These are phyloP conservation scores for Phocides pigmalion DNA, from an alignment of 1,140 invertebrate genomes.

Conservation along the genomic window DNA sequence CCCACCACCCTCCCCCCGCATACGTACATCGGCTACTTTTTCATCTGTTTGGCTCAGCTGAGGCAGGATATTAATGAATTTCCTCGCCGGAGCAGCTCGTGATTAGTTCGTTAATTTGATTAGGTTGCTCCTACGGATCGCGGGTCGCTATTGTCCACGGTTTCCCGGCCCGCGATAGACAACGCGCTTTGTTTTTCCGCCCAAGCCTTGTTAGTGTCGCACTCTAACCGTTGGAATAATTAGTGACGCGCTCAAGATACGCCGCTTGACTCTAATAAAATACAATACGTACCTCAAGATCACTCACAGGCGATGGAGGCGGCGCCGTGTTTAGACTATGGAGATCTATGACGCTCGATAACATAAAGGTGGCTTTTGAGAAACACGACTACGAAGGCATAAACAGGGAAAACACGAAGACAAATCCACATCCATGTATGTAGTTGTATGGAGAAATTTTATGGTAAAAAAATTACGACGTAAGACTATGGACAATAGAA, in stretches of 20 bases:
- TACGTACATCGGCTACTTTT: conserved; percentile 52
- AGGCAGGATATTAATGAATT: conserved; percentile 81
- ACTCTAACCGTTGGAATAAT: conserved; percentile 43
- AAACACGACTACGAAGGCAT: no score
- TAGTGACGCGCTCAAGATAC: conserved; percentile 47
- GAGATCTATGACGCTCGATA: conserved; percentile 2
- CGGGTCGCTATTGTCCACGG: conserved; percentile 52
- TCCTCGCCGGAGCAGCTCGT: conserved; percentile 63
- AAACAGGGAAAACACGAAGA: no score
- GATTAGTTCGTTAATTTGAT: conserved; percentile 78
- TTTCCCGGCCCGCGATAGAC: conserved; percentile 41
- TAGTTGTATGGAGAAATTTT: no score
- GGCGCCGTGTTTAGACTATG: conserved; percentile 6
- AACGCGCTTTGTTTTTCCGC: conserved; percentile 32
- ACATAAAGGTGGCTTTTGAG: not conserved
- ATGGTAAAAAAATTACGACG: no score
- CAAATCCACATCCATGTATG: no score
- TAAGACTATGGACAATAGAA: no score
- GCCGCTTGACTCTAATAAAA: conserved; percentile 42
- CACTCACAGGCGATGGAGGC: conserved; percentile 4
- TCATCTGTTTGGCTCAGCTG: conserved; percentile 52
- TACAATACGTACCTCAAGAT: conserved; percentile 42
- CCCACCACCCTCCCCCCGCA: conserved; percentile 32
- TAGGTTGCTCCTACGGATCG: conserved; percentile 56
- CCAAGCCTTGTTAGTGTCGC: conserved; percentile 39